Evolutionary conservation across 2,888 invertebrate genomes (phyloP).

Genomic region (Drosophila rubida): DNA sequence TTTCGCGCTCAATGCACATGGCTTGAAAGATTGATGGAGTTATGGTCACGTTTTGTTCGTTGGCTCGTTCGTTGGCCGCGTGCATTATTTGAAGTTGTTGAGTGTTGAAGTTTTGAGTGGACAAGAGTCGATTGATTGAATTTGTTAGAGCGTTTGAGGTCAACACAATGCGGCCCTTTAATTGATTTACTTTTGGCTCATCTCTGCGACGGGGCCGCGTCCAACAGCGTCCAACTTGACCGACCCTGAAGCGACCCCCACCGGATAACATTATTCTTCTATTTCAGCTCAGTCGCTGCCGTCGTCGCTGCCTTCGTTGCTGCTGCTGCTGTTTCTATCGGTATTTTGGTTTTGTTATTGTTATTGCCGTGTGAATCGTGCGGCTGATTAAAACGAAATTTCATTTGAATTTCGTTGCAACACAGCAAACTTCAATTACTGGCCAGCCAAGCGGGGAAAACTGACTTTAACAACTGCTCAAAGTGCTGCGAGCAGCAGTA

Average conservation of each 20-base stretch:
- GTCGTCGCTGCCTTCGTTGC: too few species aligned
- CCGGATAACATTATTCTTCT: slow-evolving; percentile 34
- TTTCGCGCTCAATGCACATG: slow-evolving; percentile 53
- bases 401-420: slow-evolving; percentile 67
- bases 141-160: slow-evolving; percentile 41
- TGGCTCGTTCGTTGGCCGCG: slow-evolving; percentile 28
- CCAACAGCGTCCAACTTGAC: slow-evolving; percentile 11
- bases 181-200: slow-evolving; percentile 65
- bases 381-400: slow-evolving; percentile 78
- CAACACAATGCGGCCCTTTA: slow-evolving; percentile 67
- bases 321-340: slow-evolving; percentile 10
- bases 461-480: slow-evolving; percentile 34
- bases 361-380: slow-evolving; percentile 24
- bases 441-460: slow-evolving; percentile 33
- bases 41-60: slow-evolving; percentile 66
- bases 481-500: slow-evolving; percentile 11
- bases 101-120: slow-evolving; percentile 36
- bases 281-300: slow-evolving; percentile 6
- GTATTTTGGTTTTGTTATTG: slow-evolving; percentile 7
- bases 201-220: slow-evolving; percentile 25
- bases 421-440: slow-evolving; percentile 67
- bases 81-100: slow-evolving; percentile 47
- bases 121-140: slow-evolving; percentile 34
- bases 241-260: slow-evolving; percentile 60
- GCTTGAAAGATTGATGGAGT: slow-evolving; percentile 55